Evolutionary conservation across 2,888 invertebrate species (phyloP), one percentile per base, ranked within the genome.

Genomic region (Halictus ligatus): DNA sequence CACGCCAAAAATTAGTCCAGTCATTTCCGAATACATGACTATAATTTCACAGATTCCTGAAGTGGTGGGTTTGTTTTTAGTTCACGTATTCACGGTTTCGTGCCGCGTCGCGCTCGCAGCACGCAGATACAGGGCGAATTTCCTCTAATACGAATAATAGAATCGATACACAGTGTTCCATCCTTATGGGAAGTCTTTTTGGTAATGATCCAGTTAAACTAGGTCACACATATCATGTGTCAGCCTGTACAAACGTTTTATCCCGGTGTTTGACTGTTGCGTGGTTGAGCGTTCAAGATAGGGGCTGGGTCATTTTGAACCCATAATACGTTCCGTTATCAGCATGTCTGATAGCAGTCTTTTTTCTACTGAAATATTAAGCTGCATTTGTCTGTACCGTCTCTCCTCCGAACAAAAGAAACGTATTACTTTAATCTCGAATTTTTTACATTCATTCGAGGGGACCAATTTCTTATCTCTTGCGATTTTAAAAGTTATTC

Each of bases 171-270:
- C 18, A 18, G 18, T 64, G 64, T 25, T 29, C 29, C 29, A 29
- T 29, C 29, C 13, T 64, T 64, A 64, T 64, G 64, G 64, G 29
- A 64, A 64, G 29, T 29, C 64, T 29, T 64, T 64, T 64, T 64
- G 64, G 64, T 64, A 29, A 29, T 29, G 15, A 64, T 29, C 64
- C 64, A 29, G 64, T 64, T 29, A 13, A 64, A 64, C 29, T 64
- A 8, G 64, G 64, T 64, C 64, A 29, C 64, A 15, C 29, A 18
- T 64, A 64, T 29, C 29, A 18, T 29, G 15, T 29, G 29, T 29
- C 64, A 29, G 29, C 29, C 64, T 64, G 29, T 64, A 64, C 64
- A 29, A 64, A 64, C 29, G 29, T 64, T 64, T 64, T 64, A 64
- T 64, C 64, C 64, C 29, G 15, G 64, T 29, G 29, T 29, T 64